These are phyloP conservation scores for Digitonthophagus gazella DNA, from an alignment of 2,888 invertebrate species.

Conservation along the genomic window DNA sequence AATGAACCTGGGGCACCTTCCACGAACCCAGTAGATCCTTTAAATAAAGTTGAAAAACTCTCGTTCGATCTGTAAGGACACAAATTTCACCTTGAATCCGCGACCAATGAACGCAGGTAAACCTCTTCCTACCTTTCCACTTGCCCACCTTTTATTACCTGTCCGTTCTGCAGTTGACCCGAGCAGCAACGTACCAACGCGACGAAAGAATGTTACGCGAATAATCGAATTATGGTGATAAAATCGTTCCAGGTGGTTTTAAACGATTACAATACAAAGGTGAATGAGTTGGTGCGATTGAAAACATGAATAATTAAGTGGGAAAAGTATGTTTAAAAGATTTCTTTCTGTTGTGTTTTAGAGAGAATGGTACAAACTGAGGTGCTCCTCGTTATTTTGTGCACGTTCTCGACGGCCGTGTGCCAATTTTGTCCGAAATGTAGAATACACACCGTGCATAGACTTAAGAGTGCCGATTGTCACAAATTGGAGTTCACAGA, in stretches of 20 bases:
- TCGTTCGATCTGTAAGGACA: no score
- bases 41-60: no score
- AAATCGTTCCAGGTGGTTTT: no score
- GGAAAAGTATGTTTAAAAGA: background rate
- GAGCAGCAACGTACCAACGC: background rate
- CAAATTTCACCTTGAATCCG: slow-evolving; percentile 12
- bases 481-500: slow-evolving; percentile 40
- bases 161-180: background rate
- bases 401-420: slow-evolving; percentile 16
- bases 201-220: background rate
- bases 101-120: slow-evolving; percentile 12
- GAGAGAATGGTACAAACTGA: slow-evolving; percentile 21
- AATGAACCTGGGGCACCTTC: no score
- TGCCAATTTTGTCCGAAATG: slow-evolving; percentile 18
- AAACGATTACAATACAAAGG: no score
- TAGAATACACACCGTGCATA: slow-evolving; percentile 39
- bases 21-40: no score
- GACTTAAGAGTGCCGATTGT: slow-evolving; percentile 45
- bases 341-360: slow-evolving; percentile 13
- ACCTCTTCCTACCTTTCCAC: background rate
- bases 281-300: slow-evolving; percentile 8
- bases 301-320: no score
- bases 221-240: slow-evolving; percentile 8
- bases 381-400: slow-evolving; percentile 19
- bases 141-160: slow-evolving; percentile 1